phyloP scores from a whole-genome alignment of 2,113 vertebrate genomes.

The Ovibos moschatus region DNA sequence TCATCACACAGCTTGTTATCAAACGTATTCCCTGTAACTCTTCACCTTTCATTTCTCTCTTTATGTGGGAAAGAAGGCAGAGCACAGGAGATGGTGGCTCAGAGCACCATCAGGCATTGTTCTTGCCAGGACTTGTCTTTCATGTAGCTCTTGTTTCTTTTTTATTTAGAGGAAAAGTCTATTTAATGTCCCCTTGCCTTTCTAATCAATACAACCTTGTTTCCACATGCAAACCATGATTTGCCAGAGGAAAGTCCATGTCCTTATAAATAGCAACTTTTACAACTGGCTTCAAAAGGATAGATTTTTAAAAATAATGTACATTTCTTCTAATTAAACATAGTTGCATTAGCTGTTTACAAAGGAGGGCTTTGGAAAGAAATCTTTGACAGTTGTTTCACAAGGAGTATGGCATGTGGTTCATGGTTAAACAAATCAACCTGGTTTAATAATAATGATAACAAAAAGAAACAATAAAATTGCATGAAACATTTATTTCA shows the following conservation, averaged over 20 bases:
- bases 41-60: background rate
- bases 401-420: background rate
- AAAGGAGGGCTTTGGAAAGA: background rate
- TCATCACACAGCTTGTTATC: background rate
- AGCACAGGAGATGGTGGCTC: background rate
- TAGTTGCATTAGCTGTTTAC: background rate
- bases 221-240: background rate
- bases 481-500: background rate
- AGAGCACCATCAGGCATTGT: background rate
- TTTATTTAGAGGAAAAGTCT: background rate
- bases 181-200: background rate
- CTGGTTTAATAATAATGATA: background rate
- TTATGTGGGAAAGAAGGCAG: background rate
- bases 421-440: background rate
- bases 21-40: background rate
- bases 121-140: background rate
- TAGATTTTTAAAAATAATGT: constrained; percentile 9
- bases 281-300: background rate
- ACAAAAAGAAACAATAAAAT: background rate
- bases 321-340: background rate
- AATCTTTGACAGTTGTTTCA: background rate
- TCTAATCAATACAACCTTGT: background rate
- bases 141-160: background rate
- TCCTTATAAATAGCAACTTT: background rate
- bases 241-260: background rate